These are phyloP conservation scores for Zophobas atratus DNA, from an alignment of 1,140 invertebrate genomes.

Conservation along the genomic window DNA sequence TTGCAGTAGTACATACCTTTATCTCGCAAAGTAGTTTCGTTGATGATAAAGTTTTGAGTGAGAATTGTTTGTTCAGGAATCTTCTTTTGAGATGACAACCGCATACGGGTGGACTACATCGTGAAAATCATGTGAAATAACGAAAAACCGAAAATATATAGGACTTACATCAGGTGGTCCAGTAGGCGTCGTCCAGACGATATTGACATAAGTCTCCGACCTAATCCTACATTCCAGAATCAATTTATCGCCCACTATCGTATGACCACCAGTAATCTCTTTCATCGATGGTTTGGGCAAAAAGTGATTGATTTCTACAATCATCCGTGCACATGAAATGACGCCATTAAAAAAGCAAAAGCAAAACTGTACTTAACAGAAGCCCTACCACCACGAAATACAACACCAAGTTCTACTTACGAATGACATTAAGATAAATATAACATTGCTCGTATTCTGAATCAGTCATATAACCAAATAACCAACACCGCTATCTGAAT, in stretches of 20 bases:
- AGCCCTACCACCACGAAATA: constrained; percentile 51
- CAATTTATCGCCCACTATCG: constrained; percentile 52
- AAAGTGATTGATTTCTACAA: constrained; percentile 30
- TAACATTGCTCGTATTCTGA: constrained; percentile 53
- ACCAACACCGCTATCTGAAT: too few species aligned
- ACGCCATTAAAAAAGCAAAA: constrained; percentile 56
- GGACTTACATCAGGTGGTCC: constrained; percentile 52
- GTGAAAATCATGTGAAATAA: constrained; percentile 28
- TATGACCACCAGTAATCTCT: constrained; percentile 56
- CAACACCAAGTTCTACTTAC: constrained; percentile 65
- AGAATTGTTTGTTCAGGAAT: not conserved
- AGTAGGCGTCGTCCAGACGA: constrained; percentile 51
- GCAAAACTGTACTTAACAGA: constrained; percentile 44
- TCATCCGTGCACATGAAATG: constrained; percentile 54
- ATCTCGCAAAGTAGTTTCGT: constrained; percentile 68
- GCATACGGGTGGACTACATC: constrained; percentile 49
- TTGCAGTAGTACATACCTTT: constrained; percentile 71
- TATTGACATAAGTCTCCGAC: constrained; percentile 7
- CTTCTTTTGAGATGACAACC: constrained; percentile 16
- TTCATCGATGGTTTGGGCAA: constrained; percentile 49
- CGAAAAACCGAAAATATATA: constrained; percentile 43
- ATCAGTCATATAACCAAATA: constrained; percentile 60
- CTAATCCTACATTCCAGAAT: constrained; percentile 53
- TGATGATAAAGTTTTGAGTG: constrained; percentile 65
- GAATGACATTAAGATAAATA: constrained; percentile 66